These are phyloP conservation scores for Chrysolina oricalcia DNA, from an alignment of 2,888 invertebrate species.

Conservation along the genomic window DNA sequence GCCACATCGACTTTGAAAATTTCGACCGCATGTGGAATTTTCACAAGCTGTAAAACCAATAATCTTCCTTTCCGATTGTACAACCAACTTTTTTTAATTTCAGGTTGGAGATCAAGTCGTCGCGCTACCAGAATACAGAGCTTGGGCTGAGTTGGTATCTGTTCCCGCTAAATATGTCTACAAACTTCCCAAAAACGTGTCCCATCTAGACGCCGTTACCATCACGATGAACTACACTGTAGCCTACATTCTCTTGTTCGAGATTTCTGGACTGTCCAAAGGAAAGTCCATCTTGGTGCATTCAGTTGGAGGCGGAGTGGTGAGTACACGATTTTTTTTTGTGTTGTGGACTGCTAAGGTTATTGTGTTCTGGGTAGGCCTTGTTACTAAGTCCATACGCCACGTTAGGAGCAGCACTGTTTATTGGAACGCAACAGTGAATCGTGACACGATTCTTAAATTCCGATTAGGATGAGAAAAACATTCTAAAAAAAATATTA, in stretches of 20 bases:
- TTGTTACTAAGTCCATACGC: too few relatives aligned
- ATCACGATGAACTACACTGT: slow-evolving; percentile 91
- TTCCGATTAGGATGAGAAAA: too few relatives aligned
- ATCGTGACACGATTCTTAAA: too few relatives aligned
- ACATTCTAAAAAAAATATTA: too few relatives aligned
- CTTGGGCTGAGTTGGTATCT: slow-evolving; percentile 89
- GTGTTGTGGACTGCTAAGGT: too few relatives aligned
- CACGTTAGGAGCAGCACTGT: too few relatives aligned
- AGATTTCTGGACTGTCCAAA: slow-evolving; percentile 83
- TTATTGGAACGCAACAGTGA: too few relatives aligned
- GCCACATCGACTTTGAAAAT: too few relatives aligned
- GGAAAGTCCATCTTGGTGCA: slow-evolving; percentile 89
- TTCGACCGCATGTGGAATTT: too few relatives aligned
- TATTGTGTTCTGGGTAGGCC: too few relatives aligned
- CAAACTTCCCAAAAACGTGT: slow-evolving; percentile 83
- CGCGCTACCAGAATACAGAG: slow-evolving; percentile 87
- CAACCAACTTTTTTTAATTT: slow-evolving; percentile 48
- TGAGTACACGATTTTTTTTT: slow-evolving; percentile 75
- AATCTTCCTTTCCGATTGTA: too few relatives aligned
- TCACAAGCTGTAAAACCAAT: too few relatives aligned
- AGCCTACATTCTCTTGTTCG: slow-evolving; percentile 89
- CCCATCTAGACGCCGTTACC: slow-evolving; percentile 86
- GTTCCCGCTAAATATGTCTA: slow-evolving; percentile 88
- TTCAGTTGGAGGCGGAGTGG: slow-evolving; percentile 92
- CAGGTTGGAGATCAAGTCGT: slow-evolving; percentile 89